phyloP scores from a whole-genome alignment of 2,113 vertebrate genomes.

The Vireo altiloquus region DNA sequence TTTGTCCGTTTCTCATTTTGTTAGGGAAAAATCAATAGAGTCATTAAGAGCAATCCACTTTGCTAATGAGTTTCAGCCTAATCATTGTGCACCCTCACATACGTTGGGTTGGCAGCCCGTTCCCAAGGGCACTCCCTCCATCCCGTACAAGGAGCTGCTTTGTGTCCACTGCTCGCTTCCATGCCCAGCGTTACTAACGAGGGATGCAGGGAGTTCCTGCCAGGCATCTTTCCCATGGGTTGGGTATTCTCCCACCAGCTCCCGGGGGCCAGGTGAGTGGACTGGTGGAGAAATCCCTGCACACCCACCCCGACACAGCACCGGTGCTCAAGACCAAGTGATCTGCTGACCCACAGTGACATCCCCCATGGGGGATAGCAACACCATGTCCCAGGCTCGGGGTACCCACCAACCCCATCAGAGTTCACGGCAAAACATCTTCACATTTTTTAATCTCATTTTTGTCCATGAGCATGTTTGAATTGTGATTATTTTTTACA shows the following conservation, averaged over 20 bases:
- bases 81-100: not conserved
- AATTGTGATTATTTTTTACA: not conserved
- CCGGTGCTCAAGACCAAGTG: too few relatives aligned
- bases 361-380: rapidly evolving
- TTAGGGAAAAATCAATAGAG: constrained; percentile 48
- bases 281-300: not conserved
- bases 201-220: not conserved
- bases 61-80: constrained; percentile 56
- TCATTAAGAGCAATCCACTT: constrained; percentile 39
- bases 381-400: rapidly evolving
- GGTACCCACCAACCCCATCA: rapidly evolving
- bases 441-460: not conserved
- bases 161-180: not conserved
- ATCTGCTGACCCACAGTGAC: not conserved
- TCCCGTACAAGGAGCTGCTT: not conserved
- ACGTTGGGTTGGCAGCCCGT: not conserved
- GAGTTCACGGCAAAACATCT: not conserved
- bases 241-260: rapidly evolving
- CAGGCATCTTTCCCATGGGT: not conserved
- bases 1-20: not conserved
- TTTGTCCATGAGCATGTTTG: not conserved
- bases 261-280: rapidly evolving
- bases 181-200: not conserved
- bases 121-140: not conserved
- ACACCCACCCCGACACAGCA: rapidly evolving